These are phyloP conservation scores for Papilio dardanus DNA, from an alignment of 1,140 invertebrate genomes.

Conservation along the genomic window DNA sequence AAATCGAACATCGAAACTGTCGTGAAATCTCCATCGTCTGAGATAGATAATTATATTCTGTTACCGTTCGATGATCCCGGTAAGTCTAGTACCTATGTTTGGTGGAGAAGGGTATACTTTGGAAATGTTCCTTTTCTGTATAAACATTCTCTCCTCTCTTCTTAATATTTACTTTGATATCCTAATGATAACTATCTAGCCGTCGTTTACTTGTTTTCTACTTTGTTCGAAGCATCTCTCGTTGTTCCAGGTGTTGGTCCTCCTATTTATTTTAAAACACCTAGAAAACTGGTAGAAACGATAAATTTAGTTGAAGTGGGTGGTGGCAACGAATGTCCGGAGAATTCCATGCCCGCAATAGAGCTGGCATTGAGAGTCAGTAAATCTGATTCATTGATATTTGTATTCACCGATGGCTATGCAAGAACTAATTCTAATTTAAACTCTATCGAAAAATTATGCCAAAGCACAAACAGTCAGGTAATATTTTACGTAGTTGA, in stretches of 20 bases:
- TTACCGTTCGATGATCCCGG: slow-evolving; percentile 64
- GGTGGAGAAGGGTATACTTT: slow-evolving; percentile 29
- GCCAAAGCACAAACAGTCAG: slow-evolving; percentile 15
- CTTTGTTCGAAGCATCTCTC: no score
- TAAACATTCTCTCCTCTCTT: not conserved
- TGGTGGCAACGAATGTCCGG: slow-evolving; percentile 86
- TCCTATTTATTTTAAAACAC: slow-evolving; percentile 39
- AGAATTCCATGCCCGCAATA: slow-evolving; percentile 85
- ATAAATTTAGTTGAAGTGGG: slow-evolving; percentile 81
- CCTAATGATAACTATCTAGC: no score
- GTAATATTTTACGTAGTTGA: not conserved
- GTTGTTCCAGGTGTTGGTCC: slow-evolving; percentile 45
- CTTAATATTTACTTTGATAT: no score
- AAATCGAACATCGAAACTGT: slow-evolving; percentile 49
- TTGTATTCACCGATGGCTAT: slow-evolving; percentile 85
- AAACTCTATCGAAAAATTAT: slow-evolving; percentile 5
- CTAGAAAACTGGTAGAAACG: slow-evolving; percentile 49
- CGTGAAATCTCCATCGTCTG: slow-evolving; percentile 33
- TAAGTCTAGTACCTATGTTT: slow-evolving; percentile 46
- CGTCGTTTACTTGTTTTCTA: no score
- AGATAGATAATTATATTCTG: slow-evolving; percentile 58
- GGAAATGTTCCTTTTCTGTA: not conserved
- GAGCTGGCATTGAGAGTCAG: slow-evolving; percentile 84
- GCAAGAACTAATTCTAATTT: not conserved
- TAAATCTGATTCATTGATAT: slow-evolving; percentile 84